Percentiles rank a stretch among this genome's conserved stretches.
phyloP scores from a whole-genome alignment of 2,888 invertebrate genomes.

The Leptopterna dolabrata region DNA sequence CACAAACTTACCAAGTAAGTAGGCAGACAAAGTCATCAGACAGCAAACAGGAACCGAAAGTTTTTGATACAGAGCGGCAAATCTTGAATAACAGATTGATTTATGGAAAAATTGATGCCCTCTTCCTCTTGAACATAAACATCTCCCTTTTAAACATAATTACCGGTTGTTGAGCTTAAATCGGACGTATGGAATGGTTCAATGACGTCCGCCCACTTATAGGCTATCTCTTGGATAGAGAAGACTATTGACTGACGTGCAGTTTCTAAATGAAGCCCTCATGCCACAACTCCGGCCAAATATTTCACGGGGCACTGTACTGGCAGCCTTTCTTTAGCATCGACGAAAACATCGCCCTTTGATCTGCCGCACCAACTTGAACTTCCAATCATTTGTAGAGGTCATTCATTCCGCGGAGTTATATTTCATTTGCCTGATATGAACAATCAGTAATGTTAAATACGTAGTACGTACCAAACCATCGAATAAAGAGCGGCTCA shows the following conservation, averaged over 20 bases:
- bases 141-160: too few relatives aligned
- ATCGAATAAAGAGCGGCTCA: too few relatives aligned
- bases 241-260: not conserved
- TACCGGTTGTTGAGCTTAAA: not conserved
- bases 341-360: conserved; percentile 24
- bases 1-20: too few relatives aligned
- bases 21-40: too few relatives aligned
- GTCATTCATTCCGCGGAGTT: not conserved
- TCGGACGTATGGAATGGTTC: not conserved
- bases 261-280: conserved; percentile 18
- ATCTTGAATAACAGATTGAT: too few relatives aligned
- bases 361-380: conserved; percentile 32
- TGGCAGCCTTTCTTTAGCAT: conserved; percentile 41
- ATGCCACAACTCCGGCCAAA: conserved; percentile 28
- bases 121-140: too few relatives aligned
- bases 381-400: conserved; percentile 10
- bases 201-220: not conserved
- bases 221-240: not conserved
- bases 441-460: not conserved
- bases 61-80: too few relatives aligned
- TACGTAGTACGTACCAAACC: not conserved
- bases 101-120: too few relatives aligned
- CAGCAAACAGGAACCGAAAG: too few relatives aligned
- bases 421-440: not conserved
- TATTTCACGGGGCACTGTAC: conserved; percentile 35